Evolutionary conservation across 2,888 invertebrate genomes (phyloP).

Genomic region (Theristus sp.): DNA sequence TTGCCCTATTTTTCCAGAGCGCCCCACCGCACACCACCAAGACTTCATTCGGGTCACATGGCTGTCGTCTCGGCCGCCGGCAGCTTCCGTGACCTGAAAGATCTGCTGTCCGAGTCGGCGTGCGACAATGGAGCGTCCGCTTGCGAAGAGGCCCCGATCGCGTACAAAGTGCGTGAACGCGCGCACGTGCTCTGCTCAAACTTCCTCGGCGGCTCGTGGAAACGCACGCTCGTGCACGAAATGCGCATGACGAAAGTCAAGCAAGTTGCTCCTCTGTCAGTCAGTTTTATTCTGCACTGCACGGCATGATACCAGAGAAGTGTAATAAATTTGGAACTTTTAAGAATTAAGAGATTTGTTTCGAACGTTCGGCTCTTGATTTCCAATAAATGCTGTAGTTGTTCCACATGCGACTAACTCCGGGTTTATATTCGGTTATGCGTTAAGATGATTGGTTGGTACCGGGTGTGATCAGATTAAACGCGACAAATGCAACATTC

Average conservation of each 20-base stretch:
- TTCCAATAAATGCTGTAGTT: too few species aligned
- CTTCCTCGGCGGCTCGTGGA: constrained; percentile 28
- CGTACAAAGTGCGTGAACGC: constrained; percentile 5
- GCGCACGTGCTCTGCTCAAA: constrained; percentile 9
- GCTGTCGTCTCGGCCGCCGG: neutral
- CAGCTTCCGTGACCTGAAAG: constrained; percentile 9
- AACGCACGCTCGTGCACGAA: constrained; percentile 21
- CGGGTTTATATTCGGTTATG: too few species aligned
- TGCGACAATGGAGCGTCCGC: neutral
- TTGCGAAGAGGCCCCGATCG: neutral
- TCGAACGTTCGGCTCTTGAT: neutral
- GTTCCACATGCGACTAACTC: too few species aligned
- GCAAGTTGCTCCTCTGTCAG: constrained; percentile 17
- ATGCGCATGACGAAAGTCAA: constrained; percentile 22
- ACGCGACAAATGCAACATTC: too few species aligned
- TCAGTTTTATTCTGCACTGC: neutral
- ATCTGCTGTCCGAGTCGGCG: constrained; percentile 2
- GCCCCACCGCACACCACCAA: too few species aligned
- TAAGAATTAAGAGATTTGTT: neutral
- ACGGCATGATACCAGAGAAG: neutral
- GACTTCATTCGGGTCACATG: too few species aligned
- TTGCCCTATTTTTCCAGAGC: too few species aligned
- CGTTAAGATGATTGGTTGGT: too few species aligned
- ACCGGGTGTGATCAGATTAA: too few species aligned
- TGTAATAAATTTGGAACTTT: neutral